Percentiles rank a stretch among this genome's conserved stretches.
These are phyloP conservation scores for Drosophila cognata DNA, from an alignment of 2,888 invertebrate genomes.

Conservation along the genomic window DNA sequence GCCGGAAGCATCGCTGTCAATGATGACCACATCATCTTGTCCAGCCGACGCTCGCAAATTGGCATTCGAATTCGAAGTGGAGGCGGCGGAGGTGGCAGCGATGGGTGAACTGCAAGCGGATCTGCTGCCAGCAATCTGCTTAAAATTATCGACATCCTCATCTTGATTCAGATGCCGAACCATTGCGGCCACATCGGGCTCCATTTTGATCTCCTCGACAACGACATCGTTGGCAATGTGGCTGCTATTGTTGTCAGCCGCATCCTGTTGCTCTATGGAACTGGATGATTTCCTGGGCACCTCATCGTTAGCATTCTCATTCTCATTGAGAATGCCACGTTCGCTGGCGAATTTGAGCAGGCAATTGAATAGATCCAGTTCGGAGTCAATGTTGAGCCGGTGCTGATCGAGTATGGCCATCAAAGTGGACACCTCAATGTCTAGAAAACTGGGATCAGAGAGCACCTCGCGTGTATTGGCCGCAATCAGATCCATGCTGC, in stretches of 20 bases:
- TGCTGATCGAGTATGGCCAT: slow-evolving; percentile 91
- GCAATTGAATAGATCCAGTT: slow-evolving; percentile 91
- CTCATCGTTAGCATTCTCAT: slow-evolving; percentile 45
- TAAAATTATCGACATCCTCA: slow-evolving; percentile 56
- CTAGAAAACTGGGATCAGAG: slow-evolving; percentile 91
- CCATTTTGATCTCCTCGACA: slow-evolving; percentile 82
- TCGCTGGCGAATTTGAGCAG: slow-evolving; percentile 88
- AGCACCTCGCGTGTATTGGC: slow-evolving; percentile 91
- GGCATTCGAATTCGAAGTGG: slow-evolving; percentile 24
- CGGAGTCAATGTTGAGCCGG: slow-evolving; percentile 90
- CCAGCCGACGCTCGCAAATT: not conserved
- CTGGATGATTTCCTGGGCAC: slow-evolving; percentile 7
- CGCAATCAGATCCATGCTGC: slow-evolving; percentile 92
- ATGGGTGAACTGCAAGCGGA: slow-evolving; percentile 27
- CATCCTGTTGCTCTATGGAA: slow-evolving; percentile 46
- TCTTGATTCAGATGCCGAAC: slow-evolving; percentile 77
- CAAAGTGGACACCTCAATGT: slow-evolving; percentile 91
- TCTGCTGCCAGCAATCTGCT: slow-evolving; percentile 20
- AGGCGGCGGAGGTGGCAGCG: slow-evolving; percentile 2
- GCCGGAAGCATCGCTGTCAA: slow-evolving; percentile 78
- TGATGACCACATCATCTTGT: slow-evolving; percentile 79
- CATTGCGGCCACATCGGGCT: slow-evolving; percentile 82
- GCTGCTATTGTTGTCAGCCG: slow-evolving; percentile 19
- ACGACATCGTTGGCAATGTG: slow-evolving; percentile 40
- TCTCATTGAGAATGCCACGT: slow-evolving; percentile 84